Percentiles rank a stretch among this genome's conserved stretches.
Conservation (phyloP, 2,113 vertebrate genomes). For the Ariopsis seemanni region DNA sequence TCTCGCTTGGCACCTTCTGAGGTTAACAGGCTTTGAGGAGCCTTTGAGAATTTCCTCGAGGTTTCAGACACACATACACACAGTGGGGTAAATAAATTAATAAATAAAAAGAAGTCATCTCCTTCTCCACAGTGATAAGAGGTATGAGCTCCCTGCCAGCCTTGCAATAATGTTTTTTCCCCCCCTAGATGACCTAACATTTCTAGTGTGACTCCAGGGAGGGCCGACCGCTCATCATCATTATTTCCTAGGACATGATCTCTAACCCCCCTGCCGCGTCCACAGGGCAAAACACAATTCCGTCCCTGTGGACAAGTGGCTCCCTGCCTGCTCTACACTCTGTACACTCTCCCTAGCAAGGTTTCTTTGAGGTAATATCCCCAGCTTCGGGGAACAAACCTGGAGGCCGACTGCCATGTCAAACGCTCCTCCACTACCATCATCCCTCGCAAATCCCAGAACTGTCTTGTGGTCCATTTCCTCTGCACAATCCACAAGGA, state of each 20-base stretch:
- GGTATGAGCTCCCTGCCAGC: constrained; percentile 36
- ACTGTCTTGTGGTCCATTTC: neutral
- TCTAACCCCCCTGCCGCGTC: constrained; percentile 15
- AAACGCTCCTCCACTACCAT: neutral
- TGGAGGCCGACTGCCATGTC: neutral
- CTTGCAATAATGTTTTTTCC: constrained; percentile 48
- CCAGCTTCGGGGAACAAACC: neutral
- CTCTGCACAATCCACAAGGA: neutral
- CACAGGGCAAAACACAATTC: constrained; percentile 30
- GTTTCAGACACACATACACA: neutral
- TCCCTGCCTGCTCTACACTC: neutral
- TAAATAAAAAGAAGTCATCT: neutral
- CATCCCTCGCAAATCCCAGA: neutral
- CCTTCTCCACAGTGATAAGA: constrained; percentile 36
- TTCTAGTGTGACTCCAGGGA: constrained; percentile 15
- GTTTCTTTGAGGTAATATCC: neutral
- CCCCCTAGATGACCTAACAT: constrained; percentile 37
- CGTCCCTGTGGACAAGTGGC: neutral
- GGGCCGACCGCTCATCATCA: constrained; percentile 36
- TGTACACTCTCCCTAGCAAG: neutral
- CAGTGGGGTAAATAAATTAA: constrained; percentile 40
- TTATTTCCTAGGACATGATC: constrained; percentile 44
- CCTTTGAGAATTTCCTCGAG: neutral
- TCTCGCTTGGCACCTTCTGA: neutral
- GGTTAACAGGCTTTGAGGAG: constrained; percentile 23